These are phyloP conservation scores for Chitala chitala DNA, from an alignment of 2,113 vertebrate species.

Conservation along the genomic window DNA sequence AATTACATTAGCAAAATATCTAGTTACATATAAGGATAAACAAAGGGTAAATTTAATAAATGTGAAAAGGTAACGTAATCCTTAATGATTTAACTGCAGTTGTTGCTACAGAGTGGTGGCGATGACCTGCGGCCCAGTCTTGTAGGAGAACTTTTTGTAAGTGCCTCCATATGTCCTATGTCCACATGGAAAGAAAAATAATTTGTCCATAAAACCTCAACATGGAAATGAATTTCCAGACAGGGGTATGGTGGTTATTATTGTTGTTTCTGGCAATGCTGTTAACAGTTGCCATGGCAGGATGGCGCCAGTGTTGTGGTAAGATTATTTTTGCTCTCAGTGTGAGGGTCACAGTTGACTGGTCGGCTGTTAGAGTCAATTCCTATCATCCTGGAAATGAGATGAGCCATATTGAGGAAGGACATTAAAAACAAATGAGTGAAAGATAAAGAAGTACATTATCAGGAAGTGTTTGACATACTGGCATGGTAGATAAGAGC, in stretches of 20 bases:
- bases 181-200: neutral
- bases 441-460: too few species aligned
- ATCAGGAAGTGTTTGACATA: too few species aligned
- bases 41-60: neutral
- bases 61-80: slow-evolving; percentile 5
- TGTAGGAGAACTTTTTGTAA: neutral
- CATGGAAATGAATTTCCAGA: neutral
- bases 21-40: slow-evolving; percentile 4
- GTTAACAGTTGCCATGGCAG: neutral
- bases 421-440: too few species aligned
- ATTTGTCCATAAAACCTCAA: neutral
- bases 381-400: too few species aligned
- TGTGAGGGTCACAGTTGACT: neutral
- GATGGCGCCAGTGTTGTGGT: neutral
- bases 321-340: neutral
- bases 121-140: neutral
- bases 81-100: too few species aligned
- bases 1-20: slow-evolving; percentile 11
- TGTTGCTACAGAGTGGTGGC: neutral
- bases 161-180: neutral
- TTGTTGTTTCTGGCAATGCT: neutral
- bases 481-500: too few species aligned
- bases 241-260: neutral
- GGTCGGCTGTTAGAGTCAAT: neutral
- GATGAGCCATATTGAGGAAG: too few species aligned